phyloP scores from a whole-genome alignment of 2,797 vertebrate species.

The Cheirogaleus major region DNA sequence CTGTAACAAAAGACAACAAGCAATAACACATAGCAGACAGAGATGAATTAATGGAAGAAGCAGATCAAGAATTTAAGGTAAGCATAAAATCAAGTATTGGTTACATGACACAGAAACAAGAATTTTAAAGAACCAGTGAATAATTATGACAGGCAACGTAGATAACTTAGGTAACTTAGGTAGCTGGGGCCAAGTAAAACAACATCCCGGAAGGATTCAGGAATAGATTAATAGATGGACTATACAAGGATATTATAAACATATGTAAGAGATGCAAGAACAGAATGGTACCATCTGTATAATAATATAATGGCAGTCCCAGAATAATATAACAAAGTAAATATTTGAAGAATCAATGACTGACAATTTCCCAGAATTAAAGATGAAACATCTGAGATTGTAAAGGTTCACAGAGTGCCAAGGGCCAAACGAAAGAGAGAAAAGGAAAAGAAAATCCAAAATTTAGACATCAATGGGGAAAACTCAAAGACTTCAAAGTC shows the following conservation, averaged over 20 bases:
- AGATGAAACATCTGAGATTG: background rate
- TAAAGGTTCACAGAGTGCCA: background rate
- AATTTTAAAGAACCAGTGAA: slow-evolving; percentile 8
- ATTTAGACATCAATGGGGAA: background rate
- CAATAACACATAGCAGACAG: background rate
- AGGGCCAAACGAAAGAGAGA: background rate
- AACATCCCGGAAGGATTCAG: background rate
- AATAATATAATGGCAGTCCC: background rate
- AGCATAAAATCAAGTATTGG: background rate
- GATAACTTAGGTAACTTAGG: background rate
- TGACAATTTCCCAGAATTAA: background rate
- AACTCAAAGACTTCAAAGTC: background rate
- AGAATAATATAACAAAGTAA: background rate
- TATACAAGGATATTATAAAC: background rate
- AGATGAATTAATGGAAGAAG: background rate
- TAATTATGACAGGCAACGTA: background rate
- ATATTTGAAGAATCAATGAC: slow-evolving; percentile 27
- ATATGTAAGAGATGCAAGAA: background rate
- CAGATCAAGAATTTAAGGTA: background rate
- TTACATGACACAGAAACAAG: background rate
- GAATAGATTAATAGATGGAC: background rate
- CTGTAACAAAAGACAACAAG: background rate
- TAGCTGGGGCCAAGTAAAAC: background rate
- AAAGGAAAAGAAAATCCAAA: slow-evolving; percentile 22
- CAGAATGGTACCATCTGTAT: background rate